Base-by-base conservation (phyloP, 2,113 vertebrate species). In the Oceanodroma tethys region DNA sequence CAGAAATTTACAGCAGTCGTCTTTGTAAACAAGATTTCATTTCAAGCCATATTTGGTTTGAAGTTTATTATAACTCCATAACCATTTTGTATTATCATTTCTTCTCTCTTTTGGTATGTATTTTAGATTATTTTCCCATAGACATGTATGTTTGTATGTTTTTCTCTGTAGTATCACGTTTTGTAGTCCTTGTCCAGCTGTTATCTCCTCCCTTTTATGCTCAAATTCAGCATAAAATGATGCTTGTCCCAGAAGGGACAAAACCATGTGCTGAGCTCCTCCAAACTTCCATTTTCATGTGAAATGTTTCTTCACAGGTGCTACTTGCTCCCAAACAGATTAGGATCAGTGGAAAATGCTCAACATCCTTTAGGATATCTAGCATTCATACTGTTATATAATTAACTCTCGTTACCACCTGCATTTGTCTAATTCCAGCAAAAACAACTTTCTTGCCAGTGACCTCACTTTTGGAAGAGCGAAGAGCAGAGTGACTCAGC, bases 341-440 rank as follows among this genome's bases (percentile, higher is more conserved):
- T 5, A 34, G 48, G 52, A 88, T 66, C 67, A 29, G 47, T 40
- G 38, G 70, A 87, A 89, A 93, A 85, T 3, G 25, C 70, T 23
- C 10, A 2, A 40, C 30, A 68, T 62, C 78, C 88, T 92, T 72
- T 40, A 89, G 60, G 76, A 68, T 75, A 84, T n/a, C 60, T 47
- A 32, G 3, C 60, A 48, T 59, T 42, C 68, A 38, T 42, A 72
- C 76, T 87, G 93, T 26, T 89, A 16, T 19, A 42, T 72, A 85
- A 80, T 94, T 83, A 88, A 47, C 80, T 91, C 84, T 47, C 62
- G 1, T 68, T 81, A 82, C 48, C 86, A 85, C 81, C 84, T 95
- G 95, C 94, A 59, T 86, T 82, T 36, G 18, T 62, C 80, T 63
- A 65, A 97, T 96, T 90, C 82, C 70, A 89, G 67, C 23, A 93